Base-by-base conservation (phyloP, 2,888 invertebrate genomes). In the Ophonus ardosiacus region DNA sequence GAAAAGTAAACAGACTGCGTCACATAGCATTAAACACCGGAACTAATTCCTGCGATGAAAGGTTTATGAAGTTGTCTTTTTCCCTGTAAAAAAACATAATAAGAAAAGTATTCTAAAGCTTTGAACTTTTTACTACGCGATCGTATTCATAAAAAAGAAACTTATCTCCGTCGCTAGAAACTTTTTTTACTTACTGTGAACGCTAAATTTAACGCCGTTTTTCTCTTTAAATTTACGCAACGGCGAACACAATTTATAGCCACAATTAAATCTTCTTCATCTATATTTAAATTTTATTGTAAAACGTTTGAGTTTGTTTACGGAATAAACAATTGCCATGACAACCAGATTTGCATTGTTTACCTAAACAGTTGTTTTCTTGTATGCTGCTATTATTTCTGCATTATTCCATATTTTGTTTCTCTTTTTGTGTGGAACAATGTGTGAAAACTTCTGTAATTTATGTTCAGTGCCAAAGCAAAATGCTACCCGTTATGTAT, bases 201-300 rank as follows among this genome's bases (percentile, higher is more conserved):
- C 83, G 83, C 74, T 83, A 83, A 83, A 83, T 83, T 83, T 76
- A 76, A 74, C 74, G 71, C 71, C 43, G 74, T 71, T 78, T 31
- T 80, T 76, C 76, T 76, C 83, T 83, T 76, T 61, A 83, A 71
- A 76, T 83, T 83, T 83, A 83, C 74, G 76, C 83, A 83, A 83
- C 83, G 51, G 40, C 76, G 76, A 76, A 83, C 76, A 74, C 83
- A 83, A 83, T 83, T 83, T 83, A 83, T 83, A 43, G 21, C 83
- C 51, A 76, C 83, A 83, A 83, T 83, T 83, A 83, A 83, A 76
- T 83, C 83, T 83, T 83, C 59, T 76, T 61, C 83, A 43, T 83
- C 83, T 83, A 83, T 83, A 76, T 83, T 83, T 83, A 83, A 83
- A 61, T 83, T 74, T 76, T 83, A 83, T 83, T 76, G 74, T 61